phyloP scores from a whole-genome alignment of 1,140 invertebrate genomes.

The Thrips palmi region DNA sequence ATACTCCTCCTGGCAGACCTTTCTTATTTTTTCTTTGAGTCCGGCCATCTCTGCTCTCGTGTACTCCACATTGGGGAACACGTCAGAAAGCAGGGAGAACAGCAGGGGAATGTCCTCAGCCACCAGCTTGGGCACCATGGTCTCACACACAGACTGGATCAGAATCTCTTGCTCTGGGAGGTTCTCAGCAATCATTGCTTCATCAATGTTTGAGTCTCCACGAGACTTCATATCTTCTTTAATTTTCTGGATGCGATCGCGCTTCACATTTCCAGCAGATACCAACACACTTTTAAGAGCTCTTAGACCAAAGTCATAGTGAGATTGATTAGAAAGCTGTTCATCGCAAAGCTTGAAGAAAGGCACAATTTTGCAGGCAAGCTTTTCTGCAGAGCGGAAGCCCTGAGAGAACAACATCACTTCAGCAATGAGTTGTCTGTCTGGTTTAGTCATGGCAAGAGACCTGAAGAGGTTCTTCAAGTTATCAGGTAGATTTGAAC shows the following conservation, averaged over 20 bases:
- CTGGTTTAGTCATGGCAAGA: slow-evolving; percentile 96
- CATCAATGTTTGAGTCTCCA: slow-evolving; percentile 64
- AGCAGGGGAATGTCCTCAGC: slow-evolving; percentile 96
- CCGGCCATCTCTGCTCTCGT: slow-evolving; percentile 87
- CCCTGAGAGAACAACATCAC: slow-evolving; percentile 99
- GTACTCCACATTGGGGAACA: slow-evolving; percentile 95
- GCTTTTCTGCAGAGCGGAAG: slow-evolving; percentile 89
- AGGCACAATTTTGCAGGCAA: slow-evolving; percentile 97
- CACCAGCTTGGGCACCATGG: slow-evolving; percentile 97
- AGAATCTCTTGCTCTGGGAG: slow-evolving; percentile 95
- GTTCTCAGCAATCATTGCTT: slow-evolving; percentile 85
- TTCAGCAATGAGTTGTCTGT: slow-evolving; percentile 94
- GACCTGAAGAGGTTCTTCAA: slow-evolving; percentile 97
- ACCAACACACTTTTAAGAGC: slow-evolving; percentile 95
- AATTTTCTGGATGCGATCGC: slow-evolving; percentile 86
- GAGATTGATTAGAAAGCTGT: slow-evolving; percentile 95
- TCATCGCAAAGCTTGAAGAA: slow-evolving; percentile 98
- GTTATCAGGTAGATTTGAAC: slow-evolving; percentile 97
- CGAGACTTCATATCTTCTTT: slow-evolving; percentile 70
- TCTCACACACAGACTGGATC: slow-evolving; percentile 98
- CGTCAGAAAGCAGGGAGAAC: slow-evolving; percentile 92
- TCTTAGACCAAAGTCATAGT: slow-evolving; percentile 94
- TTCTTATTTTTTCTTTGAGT: slow-evolving; percentile 77
- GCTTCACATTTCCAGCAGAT: slow-evolving; percentile 95
- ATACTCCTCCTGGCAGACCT: slow-evolving; percentile 88